Evolutionary conservation across 2,888 invertebrate genomes (phyloP).

Genomic region (Synanthedon formicaeformis): DNA sequence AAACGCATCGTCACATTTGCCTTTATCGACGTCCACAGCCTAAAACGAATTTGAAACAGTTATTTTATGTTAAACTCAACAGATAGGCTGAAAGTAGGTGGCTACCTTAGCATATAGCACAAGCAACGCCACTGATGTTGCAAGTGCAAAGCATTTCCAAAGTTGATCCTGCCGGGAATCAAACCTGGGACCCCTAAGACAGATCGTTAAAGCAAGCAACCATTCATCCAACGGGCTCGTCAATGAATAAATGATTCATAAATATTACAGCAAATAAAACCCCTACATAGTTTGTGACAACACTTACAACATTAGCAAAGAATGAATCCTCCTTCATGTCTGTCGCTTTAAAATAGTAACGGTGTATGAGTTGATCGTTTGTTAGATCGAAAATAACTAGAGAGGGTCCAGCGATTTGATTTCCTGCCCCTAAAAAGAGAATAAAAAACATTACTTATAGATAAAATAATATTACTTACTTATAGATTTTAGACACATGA

Average conservation of each 20-base stretch:
- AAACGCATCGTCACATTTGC: slow-evolving; percentile 79
- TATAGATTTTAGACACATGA: too few relatives aligned
- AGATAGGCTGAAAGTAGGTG: too few relatives aligned
- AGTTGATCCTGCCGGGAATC: too few relatives aligned
- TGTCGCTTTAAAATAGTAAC: slow-evolving; percentile 75
- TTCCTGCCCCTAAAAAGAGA: slow-evolving; percentile 36
- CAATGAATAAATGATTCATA: too few relatives aligned
- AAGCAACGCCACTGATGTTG: not conserved
- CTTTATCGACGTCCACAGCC: slow-evolving; percentile 77
- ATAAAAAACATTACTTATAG: not conserved
- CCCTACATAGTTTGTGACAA: not conserved
- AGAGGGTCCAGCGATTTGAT: slow-evolving; percentile 73
- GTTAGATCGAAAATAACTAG: slow-evolving; percentile 81
- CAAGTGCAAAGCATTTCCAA: too few relatives aligned
- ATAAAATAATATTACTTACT: too few relatives aligned
- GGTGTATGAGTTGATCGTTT: slow-evolving; percentile 77
- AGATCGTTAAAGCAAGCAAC: too few relatives aligned
- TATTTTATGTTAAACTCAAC: too few relatives aligned
- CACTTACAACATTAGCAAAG: slow-evolving; percentile 82
- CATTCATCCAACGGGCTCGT: too few relatives aligned
- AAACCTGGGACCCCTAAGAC: too few relatives aligned
- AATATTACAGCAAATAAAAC: too few relatives aligned
- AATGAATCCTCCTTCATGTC: slow-evolving; percentile 81
- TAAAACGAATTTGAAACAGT: slow-evolving; percentile 27
- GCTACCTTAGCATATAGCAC: too few relatives aligned